These are phyloP conservation scores for Danaus plexippus DNA, from an alignment of 1,140 invertebrate species.

Conservation along the genomic window DNA sequence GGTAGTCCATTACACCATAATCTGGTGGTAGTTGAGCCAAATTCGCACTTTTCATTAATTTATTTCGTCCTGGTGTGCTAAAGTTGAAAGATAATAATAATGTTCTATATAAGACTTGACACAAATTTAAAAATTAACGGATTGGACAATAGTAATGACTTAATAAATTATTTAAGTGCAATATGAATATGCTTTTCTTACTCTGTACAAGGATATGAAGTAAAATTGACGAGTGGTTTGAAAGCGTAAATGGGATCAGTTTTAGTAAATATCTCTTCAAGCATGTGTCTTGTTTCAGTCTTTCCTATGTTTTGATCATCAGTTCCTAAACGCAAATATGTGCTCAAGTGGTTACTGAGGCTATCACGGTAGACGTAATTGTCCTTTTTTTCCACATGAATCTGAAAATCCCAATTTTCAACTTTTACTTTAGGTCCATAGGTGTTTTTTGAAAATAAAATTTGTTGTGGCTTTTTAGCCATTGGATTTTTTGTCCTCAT, in stretches of 20 bases:
- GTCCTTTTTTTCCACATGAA: slow-evolving; percentile 58
- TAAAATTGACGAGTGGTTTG: slow-evolving; percentile 61
- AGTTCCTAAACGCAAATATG: slow-evolving; percentile 57
- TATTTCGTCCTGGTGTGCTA: slow-evolving; percentile 57
- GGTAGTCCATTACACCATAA: slow-evolving; percentile 59
- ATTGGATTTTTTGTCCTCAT: slow-evolving; percentile 54
- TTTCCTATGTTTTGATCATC: slow-evolving; percentile 41
- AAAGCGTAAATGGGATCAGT: slow-evolving; percentile 51
- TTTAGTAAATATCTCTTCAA: slow-evolving; percentile 51
- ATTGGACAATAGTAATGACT: too few species aligned
- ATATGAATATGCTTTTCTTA: slow-evolving; percentile 29
- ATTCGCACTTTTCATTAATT: slow-evolving; percentile 55
- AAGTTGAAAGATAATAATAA: background rate
- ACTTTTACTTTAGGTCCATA: slow-evolving; percentile 62
- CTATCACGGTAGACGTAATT: slow-evolving; percentile 62
- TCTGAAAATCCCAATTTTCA: slow-evolving; percentile 59
- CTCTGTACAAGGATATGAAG: slow-evolving; percentile 63
- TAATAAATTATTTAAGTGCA: background rate
- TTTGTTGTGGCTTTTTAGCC: slow-evolving; percentile 60
- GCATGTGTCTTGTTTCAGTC: slow-evolving; percentile 61
- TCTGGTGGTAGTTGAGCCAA: slow-evolving; percentile 51
- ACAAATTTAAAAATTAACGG: too few species aligned
- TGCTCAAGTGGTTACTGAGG: slow-evolving; percentile 62
- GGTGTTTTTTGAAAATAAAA: slow-evolving; percentile 65
- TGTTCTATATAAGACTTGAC: too few species aligned